Evolutionary conservation across 2,113 vertebrate genomes (phyloP).

Genomic region (Nannobrachium achirus): DNA sequence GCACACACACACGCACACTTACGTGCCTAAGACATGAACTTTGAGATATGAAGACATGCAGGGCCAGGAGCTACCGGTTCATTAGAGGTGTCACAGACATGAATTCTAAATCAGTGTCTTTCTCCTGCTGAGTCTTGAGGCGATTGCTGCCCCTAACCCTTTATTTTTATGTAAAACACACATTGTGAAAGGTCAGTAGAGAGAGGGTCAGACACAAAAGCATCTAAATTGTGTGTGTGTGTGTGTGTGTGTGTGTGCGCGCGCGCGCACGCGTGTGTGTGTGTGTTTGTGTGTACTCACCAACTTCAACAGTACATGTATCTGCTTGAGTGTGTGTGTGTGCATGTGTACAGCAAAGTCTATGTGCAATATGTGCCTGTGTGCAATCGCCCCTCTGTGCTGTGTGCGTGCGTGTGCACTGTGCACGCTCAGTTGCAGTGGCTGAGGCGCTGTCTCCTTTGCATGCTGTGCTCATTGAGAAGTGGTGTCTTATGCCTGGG

Average conservation of each 20-base stretch:
- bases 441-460: constrained; percentile 81
- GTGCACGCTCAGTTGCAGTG: constrained; percentile 39
- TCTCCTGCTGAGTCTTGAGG: constrained; percentile 49
- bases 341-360: neutral
- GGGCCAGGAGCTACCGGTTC: constrained; percentile 48
- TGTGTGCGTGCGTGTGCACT: constrained; percentile 30
- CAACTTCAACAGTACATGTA: no score
- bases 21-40: constrained; percentile 22
- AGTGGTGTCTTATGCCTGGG: constrained; percentile 88
- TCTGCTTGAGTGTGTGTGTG: constrained; percentile 1
- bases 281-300: neutral
- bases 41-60: constrained; percentile 27
- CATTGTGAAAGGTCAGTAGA: constrained; percentile 77
- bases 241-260: neutral
- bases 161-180: constrained; percentile 76
- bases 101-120: constrained; percentile 61
- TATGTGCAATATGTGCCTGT: neutral
- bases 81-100: constrained; percentile 58
- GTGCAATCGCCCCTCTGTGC: constrained; percentile 23
- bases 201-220: constrained; percentile 40
- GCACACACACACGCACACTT: neutral
- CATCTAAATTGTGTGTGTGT: constrained; percentile 9
- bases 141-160: constrained; percentile 45
- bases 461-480: constrained; percentile 95
- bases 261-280: neutral